Conservation (phyloP, 2,888 invertebrate genomes). For the Siphlonurus alternatus region DNA sequence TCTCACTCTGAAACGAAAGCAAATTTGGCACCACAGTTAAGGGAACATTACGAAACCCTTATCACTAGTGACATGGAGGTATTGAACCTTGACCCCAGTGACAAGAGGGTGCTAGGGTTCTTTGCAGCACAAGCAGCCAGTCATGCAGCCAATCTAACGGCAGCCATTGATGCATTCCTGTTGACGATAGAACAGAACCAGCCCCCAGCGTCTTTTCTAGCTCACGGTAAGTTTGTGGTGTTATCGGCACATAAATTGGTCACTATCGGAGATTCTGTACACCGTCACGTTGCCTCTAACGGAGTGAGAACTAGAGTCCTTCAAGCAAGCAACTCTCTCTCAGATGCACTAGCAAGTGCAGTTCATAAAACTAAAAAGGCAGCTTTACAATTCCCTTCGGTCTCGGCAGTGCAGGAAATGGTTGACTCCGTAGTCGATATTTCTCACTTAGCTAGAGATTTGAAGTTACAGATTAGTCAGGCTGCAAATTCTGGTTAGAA, state of each 20-base stretch:
- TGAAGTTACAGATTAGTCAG: conserved; percentile 56
- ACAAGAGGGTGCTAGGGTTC: conserved; percentile 67
- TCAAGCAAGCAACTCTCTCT: conserved; percentile 60
- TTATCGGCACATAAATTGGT: conserved; percentile 80
- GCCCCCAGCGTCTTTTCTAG: conserved; percentile 79
- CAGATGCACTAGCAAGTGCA: conserved; percentile 62
- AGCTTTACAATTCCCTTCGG: conserved; percentile 81
- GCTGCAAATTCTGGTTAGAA: conserved; percentile 27
- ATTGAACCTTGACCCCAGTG: conserved; percentile 35
- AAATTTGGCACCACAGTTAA: conserved; percentile 46
- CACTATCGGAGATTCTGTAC: conserved; percentile 85
- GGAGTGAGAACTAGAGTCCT: conserved; percentile 55
- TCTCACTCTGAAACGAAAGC: background rate
- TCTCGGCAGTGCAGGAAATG: conserved; percentile 82
- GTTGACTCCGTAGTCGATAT: conserved; percentile 77
- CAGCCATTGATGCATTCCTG: conserved; percentile 83
- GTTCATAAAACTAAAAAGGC: conserved; percentile 82
- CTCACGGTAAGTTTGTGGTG: conserved; percentile 87
- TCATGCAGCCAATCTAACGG: conserved; percentile 67
- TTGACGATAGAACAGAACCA: conserved; percentile 83
- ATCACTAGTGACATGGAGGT: conserved; percentile 26
- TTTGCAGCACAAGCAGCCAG: conserved; percentile 76
- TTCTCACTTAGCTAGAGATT: conserved; percentile 64
- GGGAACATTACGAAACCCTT: conserved; percentile 57
- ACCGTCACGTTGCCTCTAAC: conserved; percentile 61